Base-by-base conservation (phyloP, 92 coral and sea anemone genomes). In the Paragorgia papillata region DNA sequence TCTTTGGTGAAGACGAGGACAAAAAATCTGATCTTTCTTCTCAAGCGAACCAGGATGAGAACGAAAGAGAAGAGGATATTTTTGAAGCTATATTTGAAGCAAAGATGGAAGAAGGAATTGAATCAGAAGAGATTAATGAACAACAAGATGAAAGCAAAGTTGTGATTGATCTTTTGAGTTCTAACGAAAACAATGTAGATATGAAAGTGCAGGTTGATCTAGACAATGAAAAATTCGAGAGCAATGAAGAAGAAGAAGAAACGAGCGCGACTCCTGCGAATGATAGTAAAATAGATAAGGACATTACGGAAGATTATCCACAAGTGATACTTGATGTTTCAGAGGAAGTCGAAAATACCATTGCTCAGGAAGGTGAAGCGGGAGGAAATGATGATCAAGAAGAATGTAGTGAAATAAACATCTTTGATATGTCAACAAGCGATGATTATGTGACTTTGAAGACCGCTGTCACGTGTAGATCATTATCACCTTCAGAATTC, bases 401-500 rank as follows among this genome's bases (percentile, higher is more conserved):
- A 13, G 55, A 13, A 9, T 21, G 9, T 40, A 49, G 40, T 64
- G 58, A 17, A n/a, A 10, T 58, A 12, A 68, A 68, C 60, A 9
- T 64, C 21, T 55, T 71, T 19, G 78, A 71, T 71, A 31, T 71
- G 41, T 53, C 73, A 63, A 78, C 90, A 24, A 75, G 62, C 33
- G 69, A 85, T 20, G 40, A 58, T 9, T 35, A 74, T 9, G 63
- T 89, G 32, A 71, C 86, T 13, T 26, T 77, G 26, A 54, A 84
- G 29, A 74, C 87, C 17, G 57, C 39, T 32, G 73, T 41, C 29
- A 68, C 46, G 13, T 80, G 61, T 22, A 61, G 88, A 46, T 70
- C 83, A 21, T 3, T 41, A 10, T 95, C 98, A 34, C 95, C 99
- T 14, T 79, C 73, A 53, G 92, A 71, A 3, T 34, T 71, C 78